Evolutionary conservation across 1,140 invertebrate species (phyloP).

Genomic region (Stegodyphus mimosarum): DNA sequence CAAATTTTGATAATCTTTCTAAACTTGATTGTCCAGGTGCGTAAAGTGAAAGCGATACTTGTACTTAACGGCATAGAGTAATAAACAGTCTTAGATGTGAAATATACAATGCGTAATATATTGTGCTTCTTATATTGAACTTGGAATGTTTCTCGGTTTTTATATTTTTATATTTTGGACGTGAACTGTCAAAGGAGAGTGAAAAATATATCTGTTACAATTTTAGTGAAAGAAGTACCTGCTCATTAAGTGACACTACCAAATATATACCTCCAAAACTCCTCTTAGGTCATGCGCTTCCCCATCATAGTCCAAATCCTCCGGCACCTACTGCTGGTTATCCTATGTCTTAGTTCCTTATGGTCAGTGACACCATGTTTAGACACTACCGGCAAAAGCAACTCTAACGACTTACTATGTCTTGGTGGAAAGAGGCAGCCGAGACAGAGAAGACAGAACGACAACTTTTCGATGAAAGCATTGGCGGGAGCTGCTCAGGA

Average conservation of each 20-base stretch:
- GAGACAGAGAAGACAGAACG: constrained; percentile 10
- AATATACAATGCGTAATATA: not conserved
- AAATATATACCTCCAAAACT: not conserved
- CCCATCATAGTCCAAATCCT: constrained; percentile 32
- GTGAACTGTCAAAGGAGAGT: not conserved
- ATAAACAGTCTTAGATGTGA: not conserved
- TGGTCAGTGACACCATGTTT: constrained; percentile 37
- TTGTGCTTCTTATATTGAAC: not conserved
- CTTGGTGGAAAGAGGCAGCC: constrained; percentile 18
- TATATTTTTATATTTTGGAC: not conserved
- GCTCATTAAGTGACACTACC: not conserved
- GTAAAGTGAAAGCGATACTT: too few relatives aligned
- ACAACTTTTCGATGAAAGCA: constrained; percentile 30
- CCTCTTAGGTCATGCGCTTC: constrained; percentile 51
- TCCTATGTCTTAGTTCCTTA: constrained; percentile 42
- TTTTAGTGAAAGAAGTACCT: not conserved
- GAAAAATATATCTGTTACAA: not conserved
- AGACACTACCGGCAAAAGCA: not conserved
- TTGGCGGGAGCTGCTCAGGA: constrained; percentile 17
- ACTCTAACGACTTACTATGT: constrained; percentile 12
- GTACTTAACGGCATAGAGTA: too few relatives aligned
- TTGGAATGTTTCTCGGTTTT: not conserved
- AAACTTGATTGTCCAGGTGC: too few relatives aligned
- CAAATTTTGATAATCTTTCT: too few relatives aligned
- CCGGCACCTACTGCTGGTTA: constrained; percentile 36